phyloP scores from a whole-genome alignment of 2,113 vertebrate species.

The Leucopsar rothschildi region DNA sequence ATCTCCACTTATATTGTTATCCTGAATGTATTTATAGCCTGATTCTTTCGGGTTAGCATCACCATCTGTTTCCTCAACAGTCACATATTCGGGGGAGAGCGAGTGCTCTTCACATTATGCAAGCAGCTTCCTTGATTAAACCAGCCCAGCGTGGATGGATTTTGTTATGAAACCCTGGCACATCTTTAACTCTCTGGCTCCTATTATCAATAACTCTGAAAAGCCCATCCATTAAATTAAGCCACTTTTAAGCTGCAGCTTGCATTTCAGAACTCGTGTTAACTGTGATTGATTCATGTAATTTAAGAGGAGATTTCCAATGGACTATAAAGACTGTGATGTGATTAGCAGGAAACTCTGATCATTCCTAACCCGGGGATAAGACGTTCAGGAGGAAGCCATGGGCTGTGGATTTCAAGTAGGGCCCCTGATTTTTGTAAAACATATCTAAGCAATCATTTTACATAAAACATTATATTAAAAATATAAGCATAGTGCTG shows the following conservation, averaged over 20 bases:
- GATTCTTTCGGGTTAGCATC: constrained; percentile 13
- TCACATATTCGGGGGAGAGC: not conserved
- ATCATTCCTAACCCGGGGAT: not conserved
- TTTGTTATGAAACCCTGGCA: constrained; percentile 48
- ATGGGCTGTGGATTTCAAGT: not conserved
- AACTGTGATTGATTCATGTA: constrained; percentile 50
- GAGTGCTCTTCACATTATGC: constrained; percentile 3
- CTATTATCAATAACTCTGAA: constrained; percentile 42
- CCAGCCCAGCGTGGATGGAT: not conserved
- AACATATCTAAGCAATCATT: not conserved
- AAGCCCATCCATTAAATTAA: constrained; percentile 56
- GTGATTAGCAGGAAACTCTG: constrained; percentile 24
- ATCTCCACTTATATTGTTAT: constrained; percentile 46
- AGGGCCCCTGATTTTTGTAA: not conserved
- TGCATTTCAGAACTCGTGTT: constrained; percentile 32
- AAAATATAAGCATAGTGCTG: not conserved
- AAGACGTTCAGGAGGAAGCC: not conserved
- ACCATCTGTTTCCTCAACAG: constrained; percentile 52
- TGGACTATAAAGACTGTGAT: not conserved
- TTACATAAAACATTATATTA: not conserved
- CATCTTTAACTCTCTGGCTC: not conserved
- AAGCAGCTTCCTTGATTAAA: constrained; percentile 42
- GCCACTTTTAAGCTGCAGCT: constrained; percentile 44
- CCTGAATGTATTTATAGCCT: constrained; percentile 31
- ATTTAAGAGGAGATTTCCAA: constrained; percentile 41